phyloP scores from a whole-genome alignment of 2,888 invertebrate genomes.

The Trimorus sp. region DNA sequence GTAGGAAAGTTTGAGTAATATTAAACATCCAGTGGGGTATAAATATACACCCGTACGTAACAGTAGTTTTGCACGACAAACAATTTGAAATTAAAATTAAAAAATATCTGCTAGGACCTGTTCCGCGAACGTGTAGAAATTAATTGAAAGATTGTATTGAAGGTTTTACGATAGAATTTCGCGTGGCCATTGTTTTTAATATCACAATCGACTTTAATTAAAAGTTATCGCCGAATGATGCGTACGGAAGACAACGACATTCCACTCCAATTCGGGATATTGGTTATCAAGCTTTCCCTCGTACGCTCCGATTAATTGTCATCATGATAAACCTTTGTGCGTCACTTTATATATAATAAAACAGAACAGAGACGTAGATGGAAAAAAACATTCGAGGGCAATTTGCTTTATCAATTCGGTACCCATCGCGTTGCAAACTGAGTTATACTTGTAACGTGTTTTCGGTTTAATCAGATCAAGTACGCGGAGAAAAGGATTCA shows the following conservation, averaged over 20 bases:
- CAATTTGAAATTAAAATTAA: no score
- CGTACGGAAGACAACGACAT: neutral
- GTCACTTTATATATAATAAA: slow-evolving; percentile 13
- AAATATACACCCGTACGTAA: no score
- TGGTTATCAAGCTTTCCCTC: slow-evolving; percentile 16
- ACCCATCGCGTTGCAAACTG: neutral
- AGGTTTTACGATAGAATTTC: neutral
- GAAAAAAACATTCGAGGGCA: neutral
- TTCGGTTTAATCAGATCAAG: no score
- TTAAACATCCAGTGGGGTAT: no score
- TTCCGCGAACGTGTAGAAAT: no score
- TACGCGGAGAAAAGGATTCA: no score
- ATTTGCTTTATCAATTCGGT: slow-evolving; percentile 23
- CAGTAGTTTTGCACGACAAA: no score
- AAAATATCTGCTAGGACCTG: no score
- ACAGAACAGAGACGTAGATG: no score
- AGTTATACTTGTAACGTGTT: neutral
- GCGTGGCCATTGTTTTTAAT: slow-evolving; percentile 3
- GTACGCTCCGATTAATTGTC: slow-evolving; percentile 20
- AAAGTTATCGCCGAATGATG: slow-evolving; percentile 6
- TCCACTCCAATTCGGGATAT: slow-evolving; percentile 1
- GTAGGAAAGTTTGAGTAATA: no score
- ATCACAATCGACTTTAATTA: slow-evolving; percentile 1
- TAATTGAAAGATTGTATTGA: no score
- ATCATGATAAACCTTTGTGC: slow-evolving; percentile 21